Percentiles rank a stretch among this genome's conserved stretches.
Conservation (phyloP, 2,797 vertebrate species). For the Manis javanica region DNA sequence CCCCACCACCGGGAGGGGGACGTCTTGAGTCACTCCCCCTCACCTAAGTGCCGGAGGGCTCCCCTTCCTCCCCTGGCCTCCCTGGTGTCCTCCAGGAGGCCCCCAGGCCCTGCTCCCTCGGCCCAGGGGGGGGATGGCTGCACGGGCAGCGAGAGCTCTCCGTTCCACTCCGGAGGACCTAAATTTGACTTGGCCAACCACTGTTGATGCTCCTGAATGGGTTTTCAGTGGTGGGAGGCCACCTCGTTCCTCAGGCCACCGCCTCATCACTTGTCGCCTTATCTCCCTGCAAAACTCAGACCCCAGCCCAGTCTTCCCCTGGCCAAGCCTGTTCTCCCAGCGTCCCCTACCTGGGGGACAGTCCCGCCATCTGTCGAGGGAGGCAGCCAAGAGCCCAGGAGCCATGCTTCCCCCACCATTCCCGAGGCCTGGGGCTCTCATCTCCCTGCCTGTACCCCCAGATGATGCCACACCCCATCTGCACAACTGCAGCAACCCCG, state of each 20-base stretch:
- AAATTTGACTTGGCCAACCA: fast-evolving
- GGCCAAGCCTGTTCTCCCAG: fast-evolving
- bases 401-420: fast-evolving
- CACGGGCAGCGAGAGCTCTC: fast-evolving
- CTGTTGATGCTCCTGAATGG: fast-evolving
- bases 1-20: not conserved
- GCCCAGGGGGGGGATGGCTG: not conserved
- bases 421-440: not conserved
- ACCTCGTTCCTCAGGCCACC: not conserved
- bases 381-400: not conserved
- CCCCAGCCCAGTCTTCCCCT: not conserved
- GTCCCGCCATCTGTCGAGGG: too few species aligned
- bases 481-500: fast-evolving
- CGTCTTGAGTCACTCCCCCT: too few species aligned
- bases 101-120: not conserved
- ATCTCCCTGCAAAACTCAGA: not conserved
- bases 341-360: not conserved
- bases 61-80: not conserved
- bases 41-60: fast-evolving
- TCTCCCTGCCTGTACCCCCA: too few species aligned
- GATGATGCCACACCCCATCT: fast-evolving
- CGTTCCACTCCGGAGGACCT: fast-evolving
- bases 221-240: not conserved
- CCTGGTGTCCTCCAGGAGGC: not conserved
- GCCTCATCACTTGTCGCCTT: fast-evolving